Evolutionary conservation across 2,888 invertebrate genomes (phyloP), one percentile per base, ranked within the genome.

Genomic region (Phengaris alcon): DNA sequence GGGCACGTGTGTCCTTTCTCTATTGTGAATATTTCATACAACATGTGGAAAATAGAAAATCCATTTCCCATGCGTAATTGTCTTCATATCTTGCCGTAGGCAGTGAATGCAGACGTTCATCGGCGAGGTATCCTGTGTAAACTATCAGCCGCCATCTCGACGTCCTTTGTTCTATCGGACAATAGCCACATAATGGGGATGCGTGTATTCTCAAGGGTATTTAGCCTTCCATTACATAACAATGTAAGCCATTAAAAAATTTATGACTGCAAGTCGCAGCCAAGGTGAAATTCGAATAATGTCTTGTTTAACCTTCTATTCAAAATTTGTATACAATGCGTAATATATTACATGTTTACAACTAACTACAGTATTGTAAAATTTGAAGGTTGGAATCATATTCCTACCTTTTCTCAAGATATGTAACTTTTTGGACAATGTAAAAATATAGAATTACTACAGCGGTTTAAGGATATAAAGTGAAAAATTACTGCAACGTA

Each of bases 151-250:
- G 79, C 79, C 79, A 77, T 78, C 77, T 79, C 78, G 70, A 81
- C 79, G 82, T 84, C 87, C 85, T 85, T 90, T 91, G 90, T 90
- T 87, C 81, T 7, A 81, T 78, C 80, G 84, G 82, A 90, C 90
- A 90, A 90, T 81, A 84, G 87, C 83, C 81, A 81, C 85, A 86
- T 82, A 88, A 90, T 88, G 88, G 86, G 89, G 87, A 90, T 87
- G 85, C 75, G 72, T 72, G 72, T 82, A 79, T 82, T 81, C 81
- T 82, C 84, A 82, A 83, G 83, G 73, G 73, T 52, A 74, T 48
- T 22, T 15, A 55, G 59, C 70, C 75, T 70, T 75, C 70, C 75
- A 70, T 59, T 75, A 59, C 51, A 70, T 75, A 75, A 75, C 57
- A 55, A 75, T 46, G 57, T 46, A 22, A 44, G 57, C 57, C n/a